Evolutionary conservation across 2,113 vertebrate genomes (phyloP).

Genomic region (Rostratula benghalensis): DNA sequence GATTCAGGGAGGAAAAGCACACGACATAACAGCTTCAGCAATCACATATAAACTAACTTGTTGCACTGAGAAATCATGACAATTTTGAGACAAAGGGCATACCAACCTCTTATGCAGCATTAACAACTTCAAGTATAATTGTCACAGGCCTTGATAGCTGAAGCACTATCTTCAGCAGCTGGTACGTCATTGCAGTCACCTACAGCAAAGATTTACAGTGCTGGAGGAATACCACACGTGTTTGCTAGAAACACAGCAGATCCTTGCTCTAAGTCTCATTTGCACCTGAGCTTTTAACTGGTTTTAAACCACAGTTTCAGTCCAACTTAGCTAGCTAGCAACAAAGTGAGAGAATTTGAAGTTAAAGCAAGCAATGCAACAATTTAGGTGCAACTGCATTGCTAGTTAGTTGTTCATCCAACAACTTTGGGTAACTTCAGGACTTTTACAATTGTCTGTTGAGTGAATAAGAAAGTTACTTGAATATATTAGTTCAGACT

Average conservation of each 20-base stretch:
- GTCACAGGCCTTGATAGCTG: not conserved
- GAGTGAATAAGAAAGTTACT: not conserved
- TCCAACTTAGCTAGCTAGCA: not conserved
- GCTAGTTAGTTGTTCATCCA: not conserved
- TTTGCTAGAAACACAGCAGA: not conserved
- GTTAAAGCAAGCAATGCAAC: not conserved
- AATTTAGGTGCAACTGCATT: not conserved
- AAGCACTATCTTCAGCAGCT: not conserved
- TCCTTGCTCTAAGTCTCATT: not conserved
- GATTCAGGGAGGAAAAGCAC: not conserved
- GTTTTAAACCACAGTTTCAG: not conserved
- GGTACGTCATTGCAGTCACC: not conserved
- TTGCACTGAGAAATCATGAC: not conserved
- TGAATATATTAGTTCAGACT: not conserved
- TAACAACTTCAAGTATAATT: not conserved
- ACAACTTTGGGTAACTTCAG: not conserved
- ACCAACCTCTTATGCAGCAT: not conserved
- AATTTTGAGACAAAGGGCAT: not conserved
- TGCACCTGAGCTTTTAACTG: not conserved
- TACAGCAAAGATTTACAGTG: not conserved
- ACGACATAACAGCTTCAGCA: not conserved
- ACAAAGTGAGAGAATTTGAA: not conserved
- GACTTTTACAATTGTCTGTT: not conserved
- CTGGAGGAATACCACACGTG: rapidly evolving
- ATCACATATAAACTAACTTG: not conserved